These are phyloP conservation scores for Nebria ingens DNA, from an alignment of 1,140 invertebrate genomes.

Conservation along the genomic window DNA sequence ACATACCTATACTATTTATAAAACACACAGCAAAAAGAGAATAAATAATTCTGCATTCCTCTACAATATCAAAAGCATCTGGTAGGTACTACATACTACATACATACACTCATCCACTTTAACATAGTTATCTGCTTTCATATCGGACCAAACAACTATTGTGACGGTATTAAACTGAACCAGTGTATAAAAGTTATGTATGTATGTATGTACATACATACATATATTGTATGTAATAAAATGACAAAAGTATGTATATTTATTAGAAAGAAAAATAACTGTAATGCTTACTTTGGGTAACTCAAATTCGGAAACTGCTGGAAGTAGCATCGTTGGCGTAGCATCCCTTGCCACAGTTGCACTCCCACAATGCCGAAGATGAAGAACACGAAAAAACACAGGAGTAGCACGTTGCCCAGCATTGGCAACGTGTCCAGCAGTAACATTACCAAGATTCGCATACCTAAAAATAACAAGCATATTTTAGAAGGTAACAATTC, in stretches of 20 bases:
- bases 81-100: too few species aligned
- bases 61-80: conserved; percentile 12
- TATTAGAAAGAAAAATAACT: conserved; percentile 8
- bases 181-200: too few species aligned
- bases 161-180: too few species aligned
- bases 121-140: too few species aligned
- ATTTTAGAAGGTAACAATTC: too few species aligned
- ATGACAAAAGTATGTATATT: conserved; percentile 8
- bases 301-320: conserved; percentile 48
- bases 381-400: conserved; percentile 99
- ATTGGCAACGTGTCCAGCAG: conserved; percentile 98
- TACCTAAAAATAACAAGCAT: too few species aligned
- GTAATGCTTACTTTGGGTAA: conserved; percentile 59
- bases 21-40: too few species aligned
- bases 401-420: conserved; percentile 94
- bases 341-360: conserved; percentile 95
- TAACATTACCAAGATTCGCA: conserved; percentile 96
- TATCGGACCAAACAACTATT: too few species aligned
- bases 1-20: too few species aligned
- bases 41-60: conserved; percentile 4
- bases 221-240: too few species aligned
- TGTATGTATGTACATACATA: conserved; percentile 6
- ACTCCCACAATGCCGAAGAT: conserved; percentile 99
- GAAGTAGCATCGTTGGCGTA: conserved; percentile 87
- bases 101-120: too few species aligned